Evolutionary conservation across 2,797 vertebrate genomes (phyloP).

Genomic region (Tokudaia muenninki): DNA sequence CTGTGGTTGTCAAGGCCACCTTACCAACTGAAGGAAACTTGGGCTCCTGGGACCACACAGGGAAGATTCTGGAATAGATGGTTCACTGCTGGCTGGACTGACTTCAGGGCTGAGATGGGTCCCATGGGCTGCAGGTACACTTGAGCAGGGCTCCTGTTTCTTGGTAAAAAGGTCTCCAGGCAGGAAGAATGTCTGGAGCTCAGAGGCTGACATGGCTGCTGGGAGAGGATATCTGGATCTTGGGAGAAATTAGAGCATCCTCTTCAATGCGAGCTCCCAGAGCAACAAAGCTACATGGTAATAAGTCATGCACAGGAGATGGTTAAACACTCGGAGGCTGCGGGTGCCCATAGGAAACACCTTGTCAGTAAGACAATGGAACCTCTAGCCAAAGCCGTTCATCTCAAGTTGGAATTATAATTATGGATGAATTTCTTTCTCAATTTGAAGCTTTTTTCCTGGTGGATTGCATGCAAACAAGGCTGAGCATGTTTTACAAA

Average conservation of each 20-base stretch:
- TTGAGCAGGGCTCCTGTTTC: accelerated
- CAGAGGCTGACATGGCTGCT: background rate
- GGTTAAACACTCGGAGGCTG: background rate
- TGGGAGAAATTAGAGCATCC: conserved; percentile 21
- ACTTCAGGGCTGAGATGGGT: accelerated
- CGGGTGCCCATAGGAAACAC: background rate
- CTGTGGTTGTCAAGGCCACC: conserved; percentile 26
- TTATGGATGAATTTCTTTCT: background rate
- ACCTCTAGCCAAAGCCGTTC: accelerated
- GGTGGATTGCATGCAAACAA: background rate
- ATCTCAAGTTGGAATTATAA: background rate
- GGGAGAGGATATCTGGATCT: background rate
- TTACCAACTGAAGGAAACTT: background rate
- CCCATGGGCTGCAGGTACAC: background rate
- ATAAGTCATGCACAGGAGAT: accelerated
- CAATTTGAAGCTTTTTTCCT: background rate
- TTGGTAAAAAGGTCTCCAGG: background rate
- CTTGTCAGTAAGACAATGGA: background rate
- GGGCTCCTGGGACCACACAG: accelerated
- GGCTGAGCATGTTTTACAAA: background rate
- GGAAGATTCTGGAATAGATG: background rate
- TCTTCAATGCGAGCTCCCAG: background rate
- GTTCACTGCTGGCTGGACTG: accelerated
- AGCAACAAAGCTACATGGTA: accelerated
- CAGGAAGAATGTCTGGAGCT: background rate